A percentile compares a stretch with the other conserved stretches of the same genome.
Evolutionary conservation across 2,888 invertebrate genomes (phyloP).

Genomic region (Busseola fusca): DNA sequence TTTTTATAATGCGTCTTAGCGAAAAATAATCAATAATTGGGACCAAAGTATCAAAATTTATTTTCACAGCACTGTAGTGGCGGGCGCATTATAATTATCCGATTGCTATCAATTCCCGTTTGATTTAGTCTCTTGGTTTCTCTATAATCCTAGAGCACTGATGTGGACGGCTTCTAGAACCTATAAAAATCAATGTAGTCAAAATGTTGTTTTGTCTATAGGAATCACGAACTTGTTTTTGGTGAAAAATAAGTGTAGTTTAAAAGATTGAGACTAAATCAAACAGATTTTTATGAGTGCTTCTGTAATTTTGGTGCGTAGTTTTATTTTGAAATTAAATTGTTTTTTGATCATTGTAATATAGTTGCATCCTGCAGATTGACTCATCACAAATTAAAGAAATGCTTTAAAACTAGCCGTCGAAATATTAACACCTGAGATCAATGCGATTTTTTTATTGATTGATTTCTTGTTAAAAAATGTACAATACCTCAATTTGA

Average conservation of each 20-base stretch:
- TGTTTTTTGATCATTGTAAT: slow-evolving; percentile 45
- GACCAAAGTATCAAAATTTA: slow-evolving; percentile 72
- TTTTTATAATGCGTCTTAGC: slow-evolving; percentile 50
- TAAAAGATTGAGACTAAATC: slow-evolving; percentile 30
- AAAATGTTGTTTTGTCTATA: background rate
- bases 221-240: background rate
- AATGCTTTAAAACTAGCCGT: background rate
- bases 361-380: slow-evolving; percentile 40
- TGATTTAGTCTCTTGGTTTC: slow-evolving; percentile 44
- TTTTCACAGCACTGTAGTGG: slow-evolving; percentile 38
- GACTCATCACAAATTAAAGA: slow-evolving; percentile 18
- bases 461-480: slow-evolving; percentile 11
- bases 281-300: slow-evolving; percentile 61
- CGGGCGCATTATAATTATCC: slow-evolving; percentile 37
- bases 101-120: slow-evolving; percentile 26
- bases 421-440: background rate
- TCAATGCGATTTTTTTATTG: background rate
- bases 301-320: slow-evolving; percentile 75
- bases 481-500: background rate
- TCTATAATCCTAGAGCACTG: background rate
- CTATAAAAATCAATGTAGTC: too few relatives aligned
- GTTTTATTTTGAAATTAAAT: slow-evolving; percentile 52
- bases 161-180: background rate
- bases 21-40: slow-evolving; percentile 64
- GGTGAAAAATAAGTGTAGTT: background rate